Evolutionary conservation across 2,888 invertebrate species (phyloP), one percentile per base, ranked within the genome.

Genomic region (Pyrgus malvae): DNA sequence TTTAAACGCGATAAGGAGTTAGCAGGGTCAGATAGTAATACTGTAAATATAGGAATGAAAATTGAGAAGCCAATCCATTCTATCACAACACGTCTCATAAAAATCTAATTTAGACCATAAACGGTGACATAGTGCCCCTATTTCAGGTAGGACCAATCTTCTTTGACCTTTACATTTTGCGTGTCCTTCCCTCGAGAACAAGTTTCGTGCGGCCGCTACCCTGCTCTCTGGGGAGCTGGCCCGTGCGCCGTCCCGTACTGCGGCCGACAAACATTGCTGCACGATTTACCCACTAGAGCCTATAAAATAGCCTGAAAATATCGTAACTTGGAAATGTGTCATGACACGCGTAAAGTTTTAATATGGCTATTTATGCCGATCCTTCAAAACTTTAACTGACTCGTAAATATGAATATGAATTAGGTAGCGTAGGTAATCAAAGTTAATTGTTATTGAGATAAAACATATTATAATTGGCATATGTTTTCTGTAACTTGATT

Each of bases 131-230:
- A 79, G 77, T 82, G 78, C 80, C 80, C 81, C 78, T 82, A 80
- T 81, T 82, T 78, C 73, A 79, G 79, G 78, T 77, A 76, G 79
- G 71, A 77, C 76, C 83, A 83, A 84, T 83, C 80, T 78, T 72
- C 70, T 70, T 69, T 78, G 79, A 84, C 84, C 84, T 87, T 86
- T 82, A 75, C 84, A 85, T 83, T 84, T 84, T 78, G 68, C 65
- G 72, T 61, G 69, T 75, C 68, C 67, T 70, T 78, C 78, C 81
- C 80, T 65, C 69, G 77, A 60, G 71, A 69, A 65, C 68, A 72
- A 69, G 77, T 79, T 74, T 69, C 77, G 74, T 80, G 82, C 76
- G 78, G 70, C 78, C 78, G 80, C 60, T 65, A 68, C 70, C 70
- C 66, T 65, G 64, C 66, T 72, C 85, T 74, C 85, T 56, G 54